A percentile compares a stretch with the other conserved stretches of the same genome.
Evolutionary conservation across 2,797 vertebrate species (phyloP).

Genomic region (Salarias fasciatus): DNA sequence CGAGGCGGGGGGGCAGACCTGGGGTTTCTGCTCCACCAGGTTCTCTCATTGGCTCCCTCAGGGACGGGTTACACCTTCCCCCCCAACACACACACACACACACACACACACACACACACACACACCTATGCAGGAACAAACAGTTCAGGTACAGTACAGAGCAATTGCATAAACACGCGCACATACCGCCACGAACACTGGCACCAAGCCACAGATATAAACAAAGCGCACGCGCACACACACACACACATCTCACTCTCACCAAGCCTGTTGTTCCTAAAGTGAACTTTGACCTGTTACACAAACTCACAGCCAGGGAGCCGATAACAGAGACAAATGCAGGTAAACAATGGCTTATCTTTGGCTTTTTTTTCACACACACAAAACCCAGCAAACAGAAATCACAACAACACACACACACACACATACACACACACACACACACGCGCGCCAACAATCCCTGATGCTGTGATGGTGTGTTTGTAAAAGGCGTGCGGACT

Average conservation of each 20-base stretch:
- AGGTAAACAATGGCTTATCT: constrained; percentile 66
- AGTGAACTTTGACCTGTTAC: constrained; percentile 68
- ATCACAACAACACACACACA: neutral
- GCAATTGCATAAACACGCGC: constrained; percentile 34
- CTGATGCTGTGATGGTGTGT: constrained; percentile 17
- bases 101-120: constrained; percentile 27
- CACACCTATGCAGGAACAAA: constrained; percentile 11
- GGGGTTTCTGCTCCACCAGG: constrained; percentile 78
- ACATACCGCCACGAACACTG: constrained; percentile 19
- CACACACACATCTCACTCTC: constrained; percentile 33
- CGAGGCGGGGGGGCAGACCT: constrained; percentile 67
- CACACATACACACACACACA: constrained; percentile 1
- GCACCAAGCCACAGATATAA: constrained; percentile 9
- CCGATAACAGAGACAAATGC: constrained; percentile 61
- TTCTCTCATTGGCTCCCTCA: constrained; percentile 81
- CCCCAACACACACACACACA: constrained; percentile 28
- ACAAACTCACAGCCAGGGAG: constrained; percentile 48
- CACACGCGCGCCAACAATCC: neutral
- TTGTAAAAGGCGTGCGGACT: no score
- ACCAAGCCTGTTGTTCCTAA: constrained; percentile 35
- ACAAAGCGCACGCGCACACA: constrained; percentile 10
- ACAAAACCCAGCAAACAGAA: neutral
- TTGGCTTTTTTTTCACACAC: neutral
- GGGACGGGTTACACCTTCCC: constrained; percentile 73
- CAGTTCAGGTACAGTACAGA: constrained; percentile 34